Conservation (phyloP, 2,113 vertebrate genomes). For the Heptranchias perlo region DNA sequence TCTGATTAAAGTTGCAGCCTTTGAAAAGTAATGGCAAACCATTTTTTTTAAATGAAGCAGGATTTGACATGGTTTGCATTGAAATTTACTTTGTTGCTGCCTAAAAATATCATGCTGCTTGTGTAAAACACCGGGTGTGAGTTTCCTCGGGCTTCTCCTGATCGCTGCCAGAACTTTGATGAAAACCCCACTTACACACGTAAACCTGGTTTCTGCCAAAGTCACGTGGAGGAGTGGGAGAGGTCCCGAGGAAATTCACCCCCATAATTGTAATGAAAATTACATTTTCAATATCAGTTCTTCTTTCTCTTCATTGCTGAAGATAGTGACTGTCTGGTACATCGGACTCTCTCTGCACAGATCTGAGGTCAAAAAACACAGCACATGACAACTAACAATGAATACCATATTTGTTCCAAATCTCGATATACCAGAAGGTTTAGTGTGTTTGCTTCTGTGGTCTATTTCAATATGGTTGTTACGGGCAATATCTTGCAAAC, state of each 20-base stretch:
- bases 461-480: neutral
- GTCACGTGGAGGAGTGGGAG: neutral
- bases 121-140: neutral
- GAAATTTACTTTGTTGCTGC: neutral
- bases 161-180: neutral
- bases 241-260: neutral
- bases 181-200: neutral
- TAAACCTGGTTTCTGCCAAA: neutral
- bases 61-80: neutral
- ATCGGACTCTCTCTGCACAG: too few relatives aligned
- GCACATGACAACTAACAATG: neutral
- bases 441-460: neutral
- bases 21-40: neutral
- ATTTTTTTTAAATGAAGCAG: neutral
- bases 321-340: neutral
- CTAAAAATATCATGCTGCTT: neutral
- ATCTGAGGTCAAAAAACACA: neutral
- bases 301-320: neutral
- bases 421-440: neutral
- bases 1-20: neutral
- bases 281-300: neutral
- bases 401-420: neutral
- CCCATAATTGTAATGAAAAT: neutral
- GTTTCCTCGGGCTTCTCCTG: neutral
- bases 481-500: neutral